Conservation (phyloP, 1,140 invertebrate genomes). For the Bombus fervidus region DNA sequence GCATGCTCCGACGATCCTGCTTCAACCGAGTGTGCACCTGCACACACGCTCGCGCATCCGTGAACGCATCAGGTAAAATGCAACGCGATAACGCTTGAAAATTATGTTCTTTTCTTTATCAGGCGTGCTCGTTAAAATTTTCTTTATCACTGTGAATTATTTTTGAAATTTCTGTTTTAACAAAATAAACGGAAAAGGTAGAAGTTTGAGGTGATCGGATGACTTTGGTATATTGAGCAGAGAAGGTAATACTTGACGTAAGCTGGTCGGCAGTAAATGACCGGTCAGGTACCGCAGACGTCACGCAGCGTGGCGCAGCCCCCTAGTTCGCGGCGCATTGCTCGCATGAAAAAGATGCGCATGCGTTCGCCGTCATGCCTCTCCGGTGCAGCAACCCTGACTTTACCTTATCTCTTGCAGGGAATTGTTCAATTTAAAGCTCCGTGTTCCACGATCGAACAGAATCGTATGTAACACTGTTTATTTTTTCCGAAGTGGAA, state of each 20-base stretch:
- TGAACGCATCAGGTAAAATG: not conserved
- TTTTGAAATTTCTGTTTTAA: no score
- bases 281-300: constrained; percentile 39
- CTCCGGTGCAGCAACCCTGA: constrained; percentile 26
- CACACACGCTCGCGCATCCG: constrained; percentile 36
- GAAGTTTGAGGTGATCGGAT: not conserved
- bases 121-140: no score
- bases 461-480: not conserved
- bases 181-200: no score
- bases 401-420: constrained; percentile 17
- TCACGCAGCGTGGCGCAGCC: constrained; percentile 46
- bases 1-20: constrained; percentile 69
- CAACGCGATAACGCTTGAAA: not conserved
- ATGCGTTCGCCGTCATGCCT: constrained; percentile 9
- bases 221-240: not conserved
- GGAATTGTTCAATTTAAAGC: constrained; percentile 24
- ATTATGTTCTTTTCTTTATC: not conserved
- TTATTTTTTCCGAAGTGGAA: not conserved
- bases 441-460: no score
- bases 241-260: constrained; percentile 28
- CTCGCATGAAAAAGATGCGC: constrained; percentile 18
- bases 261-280: constrained; percentile 37
- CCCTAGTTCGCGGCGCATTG: constrained; percentile 5
- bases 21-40: constrained; percentile 19
- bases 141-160: no score